Percentiles rank a stretch among this genome's conserved stretches.
Conservation (phyloP, 2,888 invertebrate genomes). For the Clunio marinus region DNA sequence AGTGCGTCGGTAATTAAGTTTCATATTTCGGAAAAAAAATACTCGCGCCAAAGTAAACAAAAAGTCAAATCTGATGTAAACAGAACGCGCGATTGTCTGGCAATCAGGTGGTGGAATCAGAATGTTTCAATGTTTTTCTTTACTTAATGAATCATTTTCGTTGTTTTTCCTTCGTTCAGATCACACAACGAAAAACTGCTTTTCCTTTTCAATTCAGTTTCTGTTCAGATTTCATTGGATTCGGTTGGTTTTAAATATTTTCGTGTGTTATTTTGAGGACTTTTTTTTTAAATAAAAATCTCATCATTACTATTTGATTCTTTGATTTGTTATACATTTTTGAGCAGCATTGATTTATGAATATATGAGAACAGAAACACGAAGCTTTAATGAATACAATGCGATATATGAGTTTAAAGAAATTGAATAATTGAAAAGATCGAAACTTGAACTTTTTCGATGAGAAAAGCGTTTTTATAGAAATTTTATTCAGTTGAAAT, state of each 20-base stretch:
- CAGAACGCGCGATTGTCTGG: background rate
- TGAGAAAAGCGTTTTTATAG: too few species aligned
- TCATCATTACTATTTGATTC: too few species aligned
- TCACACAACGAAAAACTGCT: background rate
- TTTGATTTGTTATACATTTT: too few species aligned
- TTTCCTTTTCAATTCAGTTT: slow-evolving; percentile 23
- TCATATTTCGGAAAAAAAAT: too few species aligned
- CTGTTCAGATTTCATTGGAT: background rate
- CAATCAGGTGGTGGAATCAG: slow-evolving; percentile 5
- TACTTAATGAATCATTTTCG: slow-evolving; percentile 3
- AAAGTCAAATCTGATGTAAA: background rate
- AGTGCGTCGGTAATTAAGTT: too few species aligned
- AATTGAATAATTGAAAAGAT: too few species aligned
- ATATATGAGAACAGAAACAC: too few species aligned
- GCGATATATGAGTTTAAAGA: too few species aligned
- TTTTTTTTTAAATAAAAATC: background rate
- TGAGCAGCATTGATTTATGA: too few species aligned
- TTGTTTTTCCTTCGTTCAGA: background rate
- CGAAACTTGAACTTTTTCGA: too few species aligned
- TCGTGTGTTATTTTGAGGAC: background rate
- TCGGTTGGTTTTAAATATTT: slow-evolving; percentile 7
- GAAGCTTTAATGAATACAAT: too few species aligned
- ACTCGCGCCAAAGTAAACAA: slow-evolving; percentile 1
- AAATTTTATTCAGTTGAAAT: too few species aligned
- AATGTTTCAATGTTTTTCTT: slow-evolving; percentile 5